Evolutionary conservation across 1,140 invertebrate genomes (phyloP), one percentile per base, ranked within the genome.

Genomic region (Bombus affinis): DNA sequence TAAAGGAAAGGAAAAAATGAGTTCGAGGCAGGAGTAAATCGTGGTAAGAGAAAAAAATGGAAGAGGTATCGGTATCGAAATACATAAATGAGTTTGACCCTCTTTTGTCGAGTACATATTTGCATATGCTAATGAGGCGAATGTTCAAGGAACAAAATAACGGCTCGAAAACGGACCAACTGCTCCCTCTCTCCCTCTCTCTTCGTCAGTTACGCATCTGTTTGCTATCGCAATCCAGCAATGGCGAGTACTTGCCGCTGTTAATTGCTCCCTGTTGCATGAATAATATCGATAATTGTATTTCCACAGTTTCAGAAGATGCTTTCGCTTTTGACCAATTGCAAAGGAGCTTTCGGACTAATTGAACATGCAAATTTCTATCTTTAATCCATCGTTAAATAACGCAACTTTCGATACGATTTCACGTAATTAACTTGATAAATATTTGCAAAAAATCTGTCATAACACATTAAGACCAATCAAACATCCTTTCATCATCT

Each of bases 31-130:
- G 35, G 25, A 62, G 57, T 35, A 85, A 72, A 78, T 77, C 44
- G n/a, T n/a, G 10, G 10, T 10, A 25, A 28, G 8, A 5, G 25
- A 35, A 25, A 22, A 6, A 5, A 28, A 15, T 28, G 57, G 32
- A 22, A 44, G 68, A 42, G 28, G 44, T 28, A 39, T 35, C 82
- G 18, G 73, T 35, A 78, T 18, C 77, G 83, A 85, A 81, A 78
- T 72, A 72, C 74, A 74, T 81, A 81, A 78, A 85, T 79, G 87
- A 85, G 57, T 65, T 53, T 76, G 59, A 81, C 42, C 70, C 47
- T 72, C 70, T 71, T 44, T 44, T 25, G 77, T 37, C 13, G 68
- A 53, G 78, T 87, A 53, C 18, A 53, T 53, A 84, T 79, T 83
- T 80, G 72, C 70, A 83, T 65, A 75, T 80, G 47, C 53, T 83